Base-by-base conservation (phyloP, 2,888 invertebrate genomes). In the Ectemnius lituratus region DNA sequence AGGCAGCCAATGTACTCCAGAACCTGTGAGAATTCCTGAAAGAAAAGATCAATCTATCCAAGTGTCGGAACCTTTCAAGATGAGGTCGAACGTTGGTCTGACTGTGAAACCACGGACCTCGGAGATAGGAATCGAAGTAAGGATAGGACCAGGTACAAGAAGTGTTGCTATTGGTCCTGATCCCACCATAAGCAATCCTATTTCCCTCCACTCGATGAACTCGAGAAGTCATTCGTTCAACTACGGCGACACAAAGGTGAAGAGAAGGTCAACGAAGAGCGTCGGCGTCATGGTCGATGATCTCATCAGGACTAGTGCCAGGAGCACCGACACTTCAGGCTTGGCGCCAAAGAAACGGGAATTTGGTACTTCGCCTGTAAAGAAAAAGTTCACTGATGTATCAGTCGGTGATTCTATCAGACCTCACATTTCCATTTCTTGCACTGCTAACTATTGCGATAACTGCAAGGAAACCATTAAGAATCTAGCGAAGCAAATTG, bases 81-180 rank as follows among this genome's bases (percentile, higher is more conserved):
- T 90, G 81, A 82, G 84, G 2, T 79, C 80, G 27, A 90, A 88
- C 81, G 89, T 89, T 2, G 90, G 91, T 0, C 83, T 91, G 5
- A 88, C 83, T 47, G 91, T 87, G 4, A 90, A 88, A 58, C 91
- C 92, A 1, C 86, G 82, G 62, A 87, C 88, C 18, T 67, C 83
- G 18, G 91, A 92, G 58, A 82, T 88, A 60, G 88, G 88, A 14
- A 86, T 90, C 18, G 91, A 91, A 70, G 91, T 90, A 57, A 87
- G 79, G 64, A 83, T 92, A 4, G 91, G 92, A 70, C 81, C 86
- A 0, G 90, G 91, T 37, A 92, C 92, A 2, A 90, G 92, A 64
- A 93, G 92, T 62, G 90, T 94, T 56, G 94, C 93, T 6, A 92
- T 94, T 16, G 94, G 95, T 47, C 92, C 93, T n/a, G 92, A 92